phyloP scores from a whole-genome alignment of 2,113 vertebrate genomes.

The Elgaria multicarinata region DNA sequence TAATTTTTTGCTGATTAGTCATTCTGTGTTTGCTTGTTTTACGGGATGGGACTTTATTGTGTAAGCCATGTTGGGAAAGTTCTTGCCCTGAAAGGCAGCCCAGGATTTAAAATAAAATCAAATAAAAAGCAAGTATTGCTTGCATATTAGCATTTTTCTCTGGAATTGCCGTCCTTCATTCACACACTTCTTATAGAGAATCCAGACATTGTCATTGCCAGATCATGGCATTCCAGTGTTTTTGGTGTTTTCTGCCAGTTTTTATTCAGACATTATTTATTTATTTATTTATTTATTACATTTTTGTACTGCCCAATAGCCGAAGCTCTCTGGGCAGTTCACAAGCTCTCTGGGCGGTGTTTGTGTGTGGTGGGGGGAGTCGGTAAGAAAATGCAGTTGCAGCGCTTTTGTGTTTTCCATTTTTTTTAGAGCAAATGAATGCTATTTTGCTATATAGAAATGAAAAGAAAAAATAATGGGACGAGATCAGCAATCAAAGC shows the following conservation, averaged over 20 bases:
- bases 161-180: not conserved
- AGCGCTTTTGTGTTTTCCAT: not conserved
- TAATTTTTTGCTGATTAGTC: too few relatives aligned
- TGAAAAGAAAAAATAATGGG: not conserved
- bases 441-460: not conserved
- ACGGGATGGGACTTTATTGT: too few relatives aligned
- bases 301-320: too few relatives aligned
- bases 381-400: not conserved
- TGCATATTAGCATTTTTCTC: not conserved
- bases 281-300: too few relatives aligned
- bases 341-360: too few relatives aligned
- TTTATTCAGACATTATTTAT: not conserved
- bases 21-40: too few relatives aligned
- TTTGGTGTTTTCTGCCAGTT: not conserved
- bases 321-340: too few relatives aligned
- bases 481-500: not conserved
- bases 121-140: not conserved
- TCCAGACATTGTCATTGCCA: not conserved
- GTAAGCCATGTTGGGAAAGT: too few relatives aligned
- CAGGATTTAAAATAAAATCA: too few relatives aligned
- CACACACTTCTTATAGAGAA: not conserved
- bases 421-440: too few relatives aligned
- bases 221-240: not conserved
- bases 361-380: not conserved
- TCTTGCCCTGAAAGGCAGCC: too few relatives aligned